Evolutionary conservation across 2,113 vertebrate genomes (phyloP).

Genomic region (Furnarius figulus): DNA sequence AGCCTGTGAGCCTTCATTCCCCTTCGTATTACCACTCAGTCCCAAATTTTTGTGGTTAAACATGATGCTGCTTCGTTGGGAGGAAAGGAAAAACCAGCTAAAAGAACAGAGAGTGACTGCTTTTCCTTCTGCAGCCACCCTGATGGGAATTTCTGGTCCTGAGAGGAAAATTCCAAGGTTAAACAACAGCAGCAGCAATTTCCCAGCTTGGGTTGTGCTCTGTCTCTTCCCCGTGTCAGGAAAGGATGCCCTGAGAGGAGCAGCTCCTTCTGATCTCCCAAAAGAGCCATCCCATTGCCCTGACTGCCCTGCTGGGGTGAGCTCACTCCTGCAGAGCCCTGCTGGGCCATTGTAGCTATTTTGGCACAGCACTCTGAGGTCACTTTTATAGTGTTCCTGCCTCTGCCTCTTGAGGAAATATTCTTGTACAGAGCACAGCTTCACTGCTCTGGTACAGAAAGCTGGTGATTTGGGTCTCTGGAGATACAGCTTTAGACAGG

Average conservation of each 20-base stretch:
- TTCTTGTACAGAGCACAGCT: not conserved
- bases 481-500: not conserved
- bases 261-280: slow-evolving; percentile 8
- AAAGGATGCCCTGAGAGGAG: not conserved
- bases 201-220: not conserved
- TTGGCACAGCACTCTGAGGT: not conserved
- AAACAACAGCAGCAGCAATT: not conserved
- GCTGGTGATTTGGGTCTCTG: not conserved
- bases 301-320: not conserved
- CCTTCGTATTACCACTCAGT: not conserved
- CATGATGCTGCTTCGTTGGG: not conserved
- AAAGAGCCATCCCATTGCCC: not conserved
- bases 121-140: not conserved
- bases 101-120: fast-evolving
- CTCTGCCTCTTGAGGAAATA: not conserved
- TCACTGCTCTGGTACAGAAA: not conserved
- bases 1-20: not conserved
- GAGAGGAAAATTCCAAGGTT: not conserved
- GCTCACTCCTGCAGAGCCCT: not conserved
- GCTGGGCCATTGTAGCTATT: not conserved
- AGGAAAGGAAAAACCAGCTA: not conserved
- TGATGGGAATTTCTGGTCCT: not conserved
- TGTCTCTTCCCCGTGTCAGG: not conserved
- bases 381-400: not conserved
- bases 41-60: not conserved